Base-by-base conservation (phyloP, 2,113 vertebrate genomes). In the Hypocryptadius cinnamomeus region DNA sequence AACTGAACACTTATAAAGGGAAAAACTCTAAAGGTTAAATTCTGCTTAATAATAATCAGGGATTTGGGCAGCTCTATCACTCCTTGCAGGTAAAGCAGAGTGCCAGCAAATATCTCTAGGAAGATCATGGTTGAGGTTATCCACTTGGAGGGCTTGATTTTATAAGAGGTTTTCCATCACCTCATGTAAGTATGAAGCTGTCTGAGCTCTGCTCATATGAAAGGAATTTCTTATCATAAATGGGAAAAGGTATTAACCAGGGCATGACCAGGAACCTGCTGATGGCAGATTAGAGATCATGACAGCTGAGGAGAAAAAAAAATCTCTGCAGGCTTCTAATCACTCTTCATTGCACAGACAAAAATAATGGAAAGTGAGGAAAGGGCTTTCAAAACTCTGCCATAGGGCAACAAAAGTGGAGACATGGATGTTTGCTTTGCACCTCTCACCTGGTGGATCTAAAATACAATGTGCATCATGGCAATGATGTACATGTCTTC, bases 121-220 rank as follows among this genome's bases (percentile, higher is more conserved):
- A 71, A 64, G 47, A 74, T 87, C 24, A 15, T 18, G n/a, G 54
- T 2, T 79, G 66, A 89, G 47, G 42, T 92, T 87, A 89, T 83
- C 42, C 47, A 51, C 53, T 74, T 53, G 25, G 48, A 94, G 60
- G n/a, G 5, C 45, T 88, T 94, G 79, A 92, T 87, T 96, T 94
- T 84, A 19, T 81, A 90, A 93, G 91, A 93, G 89, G 74, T 91
- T 94, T 97, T 92, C 64, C 48, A 93, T 94, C 92, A 87, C 54
- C 69, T 92, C 25, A 3, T 45, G 39, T 78, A 73, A 79, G 37
- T 22, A 64, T 81, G 78, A 74, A 92, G 47, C 37, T 74, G 53
- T 47, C 60, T 10, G 35, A 94, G 65, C 78, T 94, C 61, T 90
- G 40, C 39, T 93, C 28, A 66, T 44, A 66, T 47, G 69, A 89